phyloP scores from a whole-genome alignment of 2,113 vertebrate genomes.

The Xenopus borealis region DNA sequence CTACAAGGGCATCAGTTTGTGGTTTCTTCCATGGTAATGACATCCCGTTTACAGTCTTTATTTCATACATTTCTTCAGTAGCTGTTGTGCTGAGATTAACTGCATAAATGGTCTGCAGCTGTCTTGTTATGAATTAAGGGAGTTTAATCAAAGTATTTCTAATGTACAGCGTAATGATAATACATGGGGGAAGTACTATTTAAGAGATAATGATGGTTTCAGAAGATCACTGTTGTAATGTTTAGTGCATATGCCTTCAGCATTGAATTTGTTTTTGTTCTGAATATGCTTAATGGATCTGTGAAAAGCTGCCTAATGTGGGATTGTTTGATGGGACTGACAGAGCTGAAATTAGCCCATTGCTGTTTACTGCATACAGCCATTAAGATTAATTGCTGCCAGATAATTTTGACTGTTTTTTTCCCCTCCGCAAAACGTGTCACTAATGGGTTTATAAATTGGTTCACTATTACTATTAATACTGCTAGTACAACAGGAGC shows the following conservation, averaged over 20 bases:
- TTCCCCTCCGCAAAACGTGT: conserved; percentile 82
- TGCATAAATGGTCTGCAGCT: conserved; percentile 97
- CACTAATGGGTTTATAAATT: conserved; percentile 90
- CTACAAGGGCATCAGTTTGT: conserved; percentile 65
- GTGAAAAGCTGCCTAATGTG: conserved; percentile 88
- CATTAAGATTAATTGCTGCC: conserved; percentile 91
- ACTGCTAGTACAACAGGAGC: conserved; percentile 75
- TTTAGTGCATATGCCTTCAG: conserved; percentile 87
- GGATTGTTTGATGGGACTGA: conserved; percentile 85
- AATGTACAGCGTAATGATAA: conserved; percentile 97
- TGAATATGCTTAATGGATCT: conserved; percentile 89
- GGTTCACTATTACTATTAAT: conserved; percentile 86
- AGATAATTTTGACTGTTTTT: conserved; percentile 89
- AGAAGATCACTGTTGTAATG: conserved; percentile 91
- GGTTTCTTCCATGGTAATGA: conserved; percentile 76
- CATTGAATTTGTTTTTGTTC: conserved; percentile 87
- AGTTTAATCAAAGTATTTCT: conserved; percentile 99
- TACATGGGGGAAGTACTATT: conserved; percentile 94
- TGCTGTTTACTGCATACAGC: conserved; percentile 90
- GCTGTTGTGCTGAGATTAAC: conserved; percentile 93
- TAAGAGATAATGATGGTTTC: conserved; percentile 97
- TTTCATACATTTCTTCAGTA: conserved; percentile 94
- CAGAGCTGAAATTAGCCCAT: conserved; percentile 87
- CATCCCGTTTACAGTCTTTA: conserved; percentile 82
- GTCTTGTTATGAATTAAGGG: conserved; percentile 96